Evolutionary conservation across 2,113 vertebrate genomes (phyloP), one percentile per base, ranked within the genome.

Genomic region (Lethenteron camtschaticum): DNA sequence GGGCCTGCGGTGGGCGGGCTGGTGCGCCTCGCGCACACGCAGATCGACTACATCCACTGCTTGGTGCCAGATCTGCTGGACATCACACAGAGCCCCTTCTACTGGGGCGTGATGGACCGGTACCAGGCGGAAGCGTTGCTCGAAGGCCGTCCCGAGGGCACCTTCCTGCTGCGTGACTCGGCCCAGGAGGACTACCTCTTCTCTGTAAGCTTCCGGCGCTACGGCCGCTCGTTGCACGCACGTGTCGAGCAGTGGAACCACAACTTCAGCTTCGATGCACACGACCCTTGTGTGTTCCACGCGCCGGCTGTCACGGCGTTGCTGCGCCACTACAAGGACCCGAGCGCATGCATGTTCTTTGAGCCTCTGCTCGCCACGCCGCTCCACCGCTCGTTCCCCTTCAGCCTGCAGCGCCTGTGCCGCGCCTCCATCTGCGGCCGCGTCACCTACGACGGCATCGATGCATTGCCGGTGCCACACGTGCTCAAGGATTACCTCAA

Each of bases 201-300:
- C 81, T 99, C 95, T 0, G 95, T 99, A 77, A 97, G 92, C 84
- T 97, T 99, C 85, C 90, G 92, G 57, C 89, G 91, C 73, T 96
- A 99, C 74, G 96, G 96, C 79, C 81, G 95, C 56, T 97, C 94
- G 9, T 79, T 96, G 76, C 94, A 99, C 0, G 94, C 94, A 12
- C 89, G 92, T 73, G 95, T 97, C 1, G 92, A 99, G 77, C 94
- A 99, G 78, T 99, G 94, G 94, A 99, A 99, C 78, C 94, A 97
- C 80, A 99, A 97, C 79, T 99, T 99, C 55, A 99, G 94, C 78
- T 99, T 99, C 0, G 94, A 99, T 16, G 94, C 94, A 5, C 94
- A 97, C 0, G 94, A 99, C 74, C 94, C 94, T 2, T 99, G 92
- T 69, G 92, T 99, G 71, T 99, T 99, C 79, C 94, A 99, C 83